A percentile compares a stretch with the other conserved stretches of the same genome.
These are phyloP conservation scores for Altica lythri DNA, from an alignment of 2,888 invertebrate genomes.

Conservation along the genomic window DNA sequence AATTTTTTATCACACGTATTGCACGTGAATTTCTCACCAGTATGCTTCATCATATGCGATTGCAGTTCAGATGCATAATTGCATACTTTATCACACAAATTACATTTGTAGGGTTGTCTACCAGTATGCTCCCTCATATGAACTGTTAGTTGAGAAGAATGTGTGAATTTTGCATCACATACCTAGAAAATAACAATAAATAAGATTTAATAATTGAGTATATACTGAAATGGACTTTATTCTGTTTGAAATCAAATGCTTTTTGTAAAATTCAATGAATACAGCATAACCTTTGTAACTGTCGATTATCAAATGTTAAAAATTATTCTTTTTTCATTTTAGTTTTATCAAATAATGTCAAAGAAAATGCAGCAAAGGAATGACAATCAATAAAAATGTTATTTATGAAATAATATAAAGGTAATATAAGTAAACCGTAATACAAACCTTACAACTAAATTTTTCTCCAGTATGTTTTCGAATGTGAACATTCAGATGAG, in stretches of 20 bases:
- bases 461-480: slow-evolving; percentile 64
- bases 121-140: slow-evolving; percentile 56
- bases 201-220: not conserved
- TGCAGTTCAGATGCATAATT: slow-evolving; percentile 52
- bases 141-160: slow-evolving; percentile 54
- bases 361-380: too few species aligned
- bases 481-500: slow-evolving; percentile 64
- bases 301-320: too few species aligned
- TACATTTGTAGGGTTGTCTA: slow-evolving; percentile 54
- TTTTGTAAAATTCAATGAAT: too few species aligned
- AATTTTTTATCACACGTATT: slow-evolving; percentile 53
- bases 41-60: slow-evolving; percentile 53
- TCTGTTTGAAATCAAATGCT: not conserved
- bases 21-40: slow-evolving; percentile 52
- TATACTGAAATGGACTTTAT: not conserved
- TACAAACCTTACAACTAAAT: slow-evolving; percentile 47
- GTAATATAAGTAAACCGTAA: too few species aligned
- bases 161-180: slow-evolving; percentile 52
- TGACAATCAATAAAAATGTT: too few species aligned
- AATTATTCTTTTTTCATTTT: too few species aligned
- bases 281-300: too few species aligned
- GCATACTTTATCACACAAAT: slow-evolving; percentile 53
- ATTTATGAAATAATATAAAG: too few species aligned
- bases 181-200: slow-evolving; percentile 22
- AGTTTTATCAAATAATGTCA: too few species aligned